Percentiles rank a stretch among this genome's conserved stretches.
Evolutionary conservation across 2,888 invertebrate species (phyloP).

Genomic region (Cremastinae sp.): DNA sequence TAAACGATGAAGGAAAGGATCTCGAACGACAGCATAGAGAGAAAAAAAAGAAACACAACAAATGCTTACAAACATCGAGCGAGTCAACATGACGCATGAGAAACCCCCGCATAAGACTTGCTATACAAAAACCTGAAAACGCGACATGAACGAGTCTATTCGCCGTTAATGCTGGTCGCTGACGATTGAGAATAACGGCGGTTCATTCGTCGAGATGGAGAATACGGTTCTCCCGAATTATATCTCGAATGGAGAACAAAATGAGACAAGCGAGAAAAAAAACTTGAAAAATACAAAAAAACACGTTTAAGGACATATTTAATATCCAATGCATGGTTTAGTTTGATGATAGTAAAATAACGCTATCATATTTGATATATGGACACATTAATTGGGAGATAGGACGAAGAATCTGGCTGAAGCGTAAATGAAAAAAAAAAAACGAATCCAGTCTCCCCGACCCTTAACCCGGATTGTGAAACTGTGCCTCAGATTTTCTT

Average conservation of each 20-base stretch:
- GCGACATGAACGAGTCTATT: slow-evolving; percentile 78
- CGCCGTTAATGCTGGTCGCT: slow-evolving; percentile 79
- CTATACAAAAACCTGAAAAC: slow-evolving; percentile 75
- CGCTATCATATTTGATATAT: slow-evolving; percentile 75
- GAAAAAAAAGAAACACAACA: slow-evolving; percentile 69
- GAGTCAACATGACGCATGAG: slow-evolving; percentile 75
- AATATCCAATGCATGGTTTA: slow-evolving; percentile 79
- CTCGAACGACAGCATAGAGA: slow-evolving; percentile 72
- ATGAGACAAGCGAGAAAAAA: slow-evolving; percentile 52
- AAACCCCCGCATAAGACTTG: slow-evolving; percentile 74
- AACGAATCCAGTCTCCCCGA: slow-evolving; percentile 38
- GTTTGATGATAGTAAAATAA: slow-evolving; percentile 73
- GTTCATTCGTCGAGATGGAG: slow-evolving; percentile 66
- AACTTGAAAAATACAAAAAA: slow-evolving; percentile 52
- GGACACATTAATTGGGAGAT: slow-evolving; percentile 79
- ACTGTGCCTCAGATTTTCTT: slow-evolving; percentile 76
- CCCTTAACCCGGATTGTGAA: slow-evolving; percentile 75
- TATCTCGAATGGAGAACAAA: slow-evolving; percentile 35
- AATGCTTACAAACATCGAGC: slow-evolving; percentile 61
- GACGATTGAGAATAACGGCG: slow-evolving; percentile 75
- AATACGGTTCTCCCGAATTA: slow-evolving; percentile 29
- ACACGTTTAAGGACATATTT: slow-evolving; percentile 76
- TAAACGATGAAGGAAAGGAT: slow-evolving; percentile 50
- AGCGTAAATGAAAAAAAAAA: slow-evolving; percentile 57
- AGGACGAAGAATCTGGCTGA: slow-evolving; percentile 73